Conservation (phyloP, 2,113 vertebrate species). For the Bos javanicus region DNA sequence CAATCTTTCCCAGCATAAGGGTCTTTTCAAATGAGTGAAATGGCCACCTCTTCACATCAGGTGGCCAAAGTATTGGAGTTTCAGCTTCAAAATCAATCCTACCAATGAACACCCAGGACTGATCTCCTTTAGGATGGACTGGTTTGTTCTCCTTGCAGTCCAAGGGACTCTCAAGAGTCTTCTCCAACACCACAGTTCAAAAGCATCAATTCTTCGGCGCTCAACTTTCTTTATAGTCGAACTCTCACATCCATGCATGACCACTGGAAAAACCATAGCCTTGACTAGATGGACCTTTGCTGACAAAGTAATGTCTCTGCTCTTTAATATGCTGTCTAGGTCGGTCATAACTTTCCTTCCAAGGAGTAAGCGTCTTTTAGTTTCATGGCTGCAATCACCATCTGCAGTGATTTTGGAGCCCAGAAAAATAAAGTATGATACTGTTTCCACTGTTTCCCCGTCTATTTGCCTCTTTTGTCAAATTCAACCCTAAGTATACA, state of each 20-base stretch:
- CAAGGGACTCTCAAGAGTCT: background rate
- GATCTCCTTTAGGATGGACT: background rate
- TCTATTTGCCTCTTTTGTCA: background rate
- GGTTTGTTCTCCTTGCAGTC: background rate
- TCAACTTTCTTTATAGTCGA: background rate
- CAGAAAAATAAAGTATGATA: background rate
- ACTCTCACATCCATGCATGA: background rate
- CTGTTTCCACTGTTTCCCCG: background rate
- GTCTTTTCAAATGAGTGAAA: background rate
- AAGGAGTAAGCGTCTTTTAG: background rate
- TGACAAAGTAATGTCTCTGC: background rate
- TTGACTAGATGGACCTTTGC: background rate
- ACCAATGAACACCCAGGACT: background rate
- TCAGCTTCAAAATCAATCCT: background rate
- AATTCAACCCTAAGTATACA: background rate
- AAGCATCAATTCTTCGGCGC: background rate
- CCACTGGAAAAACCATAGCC: background rate
- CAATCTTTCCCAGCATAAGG: background rate
- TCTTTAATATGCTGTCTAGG: background rate
- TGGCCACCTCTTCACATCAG: background rate
- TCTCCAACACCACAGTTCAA: background rate
- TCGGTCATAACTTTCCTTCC: background rate
- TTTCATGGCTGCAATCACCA: background rate
- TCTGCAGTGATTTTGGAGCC: background rate
- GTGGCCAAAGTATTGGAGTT: background rate